phyloP scores from a whole-genome alignment of 2,888 invertebrate species.

The Sinotaia quadrata region DNA sequence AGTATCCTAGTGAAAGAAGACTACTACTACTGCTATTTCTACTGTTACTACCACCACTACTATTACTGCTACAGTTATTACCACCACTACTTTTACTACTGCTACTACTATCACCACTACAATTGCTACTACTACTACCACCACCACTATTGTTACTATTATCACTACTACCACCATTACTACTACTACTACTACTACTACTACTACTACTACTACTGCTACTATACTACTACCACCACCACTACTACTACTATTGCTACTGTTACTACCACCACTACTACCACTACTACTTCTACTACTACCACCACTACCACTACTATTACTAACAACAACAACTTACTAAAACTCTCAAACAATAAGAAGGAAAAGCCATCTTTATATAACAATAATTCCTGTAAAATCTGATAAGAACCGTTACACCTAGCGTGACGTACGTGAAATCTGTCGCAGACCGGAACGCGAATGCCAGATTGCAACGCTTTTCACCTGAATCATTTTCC shows the following conservation, averaged over 20 bases:
- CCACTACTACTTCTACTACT: background rate
- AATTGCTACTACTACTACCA: background rate
- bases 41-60: background rate
- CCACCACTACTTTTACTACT: background rate
- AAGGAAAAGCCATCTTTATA: too few species aligned
- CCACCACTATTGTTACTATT: background rate
- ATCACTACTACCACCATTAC: background rate
- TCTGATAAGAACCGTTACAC: too few species aligned
- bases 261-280: background rate
- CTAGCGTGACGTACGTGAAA: too few species aligned
- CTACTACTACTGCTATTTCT: too few species aligned
- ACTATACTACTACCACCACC: too few species aligned
- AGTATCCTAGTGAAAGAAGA: too few species aligned
- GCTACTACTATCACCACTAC: slow-evolving; percentile 9
- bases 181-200: slow-evolving; percentile 2
- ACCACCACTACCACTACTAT: background rate
- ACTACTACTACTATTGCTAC: background rate
- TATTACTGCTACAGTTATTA: background rate
- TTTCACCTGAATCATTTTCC: too few species aligned
- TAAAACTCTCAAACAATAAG: too few species aligned
- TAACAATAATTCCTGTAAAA: too few species aligned
- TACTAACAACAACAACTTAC: too few species aligned
- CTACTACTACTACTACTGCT: background rate
- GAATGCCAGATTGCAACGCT: too few species aligned
- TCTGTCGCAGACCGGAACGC: too few species aligned